Evolutionary conservation across 2,888 invertebrate species (phyloP), one percentile per base, ranked within the genome.

Genomic region (Cheilosia vernalis): DNA sequence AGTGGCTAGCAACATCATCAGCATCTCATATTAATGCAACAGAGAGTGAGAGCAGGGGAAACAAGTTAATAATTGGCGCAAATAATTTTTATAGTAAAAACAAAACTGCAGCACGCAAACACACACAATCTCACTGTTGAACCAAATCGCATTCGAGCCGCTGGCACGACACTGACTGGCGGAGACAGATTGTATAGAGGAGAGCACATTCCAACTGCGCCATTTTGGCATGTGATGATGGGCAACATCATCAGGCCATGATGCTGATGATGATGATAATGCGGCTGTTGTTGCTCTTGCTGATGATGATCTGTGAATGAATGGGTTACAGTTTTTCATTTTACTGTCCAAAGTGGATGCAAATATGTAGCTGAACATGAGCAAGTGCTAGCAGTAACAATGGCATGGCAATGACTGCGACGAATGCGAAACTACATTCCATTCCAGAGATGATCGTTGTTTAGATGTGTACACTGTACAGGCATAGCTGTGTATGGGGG

Each of bases 331-430:
- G 33, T 66, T 55, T 55, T 27, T 63, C 13, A 27, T 44, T 55
- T 40, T 55, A 60, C 40, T 49, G 60, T 66, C 66, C 60, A 67
- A 63, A 60, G 64, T 79, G 21, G 47, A 80, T 74, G 74, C 61
- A 74, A 80, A 74, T 74, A 67, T 74, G 55, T 74, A 58, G 47
- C 27, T 37, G 47, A 61, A 73, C 44, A 60, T 53, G 51, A 67
- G 64, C 47, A 47, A 55, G 49, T 63, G 40, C 56, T 67, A 13
- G 21, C 56, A 58, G 58, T 47, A 72, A 79, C 83, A 84, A 84
- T 64, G 55, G 51, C 79, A 58, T 67, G 73, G 67, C 70, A 84
- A 78, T 84, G 84, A 69, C 70, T 67, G 69, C 74, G 53, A 74
- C 64, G 69, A 80, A 76, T 84, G 80, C 63, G 44, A 79, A 79